Percentiles rank a stretch among this genome's conserved stretches.
These are phyloP conservation scores for Dipodomys stephensi DNA, from an alignment of 2,113 vertebrate genomes.

Conservation along the genomic window DNA sequence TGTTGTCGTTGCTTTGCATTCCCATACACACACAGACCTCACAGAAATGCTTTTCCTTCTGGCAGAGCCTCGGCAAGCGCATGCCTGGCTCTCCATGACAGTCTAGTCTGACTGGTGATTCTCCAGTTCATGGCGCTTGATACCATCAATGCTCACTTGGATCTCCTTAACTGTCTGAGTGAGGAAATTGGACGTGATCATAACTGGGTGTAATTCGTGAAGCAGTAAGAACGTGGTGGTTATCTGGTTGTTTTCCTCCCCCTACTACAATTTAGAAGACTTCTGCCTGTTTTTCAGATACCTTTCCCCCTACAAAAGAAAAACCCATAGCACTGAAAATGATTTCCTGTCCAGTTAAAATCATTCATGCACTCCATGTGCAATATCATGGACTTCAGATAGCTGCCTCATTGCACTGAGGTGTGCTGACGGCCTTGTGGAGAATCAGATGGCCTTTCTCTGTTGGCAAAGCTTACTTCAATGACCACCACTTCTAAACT, in stretches of 20 bases:
- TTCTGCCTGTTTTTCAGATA: background rate
- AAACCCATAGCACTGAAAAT: background rate
- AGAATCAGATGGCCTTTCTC: background rate
- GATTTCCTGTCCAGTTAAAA: background rate
- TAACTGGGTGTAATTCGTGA: too few species aligned
- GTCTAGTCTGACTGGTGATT: background rate
- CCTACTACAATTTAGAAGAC: background rate
- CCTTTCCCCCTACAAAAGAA: background rate
- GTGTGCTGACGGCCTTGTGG: background rate
- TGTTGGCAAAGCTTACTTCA: slow-evolving; percentile 3
- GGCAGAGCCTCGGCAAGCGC: slow-evolving; percentile 16
- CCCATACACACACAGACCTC: background rate
- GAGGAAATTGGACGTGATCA: too few species aligned
- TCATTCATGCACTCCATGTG: background rate
- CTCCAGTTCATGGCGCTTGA: background rate
- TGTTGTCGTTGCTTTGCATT: background rate
- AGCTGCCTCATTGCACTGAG: slow-evolving; percentile 31
- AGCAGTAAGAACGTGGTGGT: too few species aligned
- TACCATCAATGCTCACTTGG: too few species aligned
- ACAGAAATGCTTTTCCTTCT: background rate
- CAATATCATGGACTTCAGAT: background rate
- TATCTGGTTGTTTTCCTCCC: background rate
- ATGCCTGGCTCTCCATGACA: slow-evolving; percentile 8
- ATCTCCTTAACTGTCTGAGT: too few species aligned
- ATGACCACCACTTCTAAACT: background rate